Evolutionary conservation across 2,888 invertebrate species (phyloP), one percentile per base, ranked within the genome.

Genomic region (Orchestes rusci): DNA sequence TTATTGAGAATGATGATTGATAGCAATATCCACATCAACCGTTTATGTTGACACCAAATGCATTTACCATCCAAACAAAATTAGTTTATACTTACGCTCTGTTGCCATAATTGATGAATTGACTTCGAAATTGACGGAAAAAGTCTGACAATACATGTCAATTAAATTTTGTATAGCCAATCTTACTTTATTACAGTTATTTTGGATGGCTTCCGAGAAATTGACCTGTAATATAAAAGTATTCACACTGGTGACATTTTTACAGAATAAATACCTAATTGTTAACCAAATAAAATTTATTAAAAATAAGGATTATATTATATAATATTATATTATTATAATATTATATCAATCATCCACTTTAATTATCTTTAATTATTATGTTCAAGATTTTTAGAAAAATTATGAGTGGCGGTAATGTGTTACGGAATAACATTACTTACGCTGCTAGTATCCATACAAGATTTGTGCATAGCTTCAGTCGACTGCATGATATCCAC

Each of bases 111-210:
- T 47, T 10, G 53, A 39, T 36, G 50, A 57, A 1, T 74, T 74
- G 50, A 89, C 73, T 53, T 79, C 79, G 68, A 92, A 91, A 69
- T 91, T 86, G 2, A 91, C 82, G 28, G 85, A 78, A 59, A 90
- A 84, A 0, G 89, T 84, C 56, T 85, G 79, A 37, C 86, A 84
- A 69, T 93, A 94, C 54, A 92, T 81, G 57, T 87, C 84, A 3
- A 96, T 78, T 3, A 94, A 71, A 51, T 84, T 80, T 43, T 89
- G 83, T 33, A 93, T 82, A 0, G 90, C 82, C 60, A 83, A 83
- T 1, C 87, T 74, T 35, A 94, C 73, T 51, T 83, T 76, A 56
- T 79, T 80, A 63, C 85, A 82, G 33, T 53, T 80, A 16, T 74
- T 69, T 37, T 75, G 70, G 4, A 87, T 77, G 3, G 74, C 72